Conservation (phyloP, 2,113 vertebrate genomes). For the Genyomyrus donnyi region DNA sequence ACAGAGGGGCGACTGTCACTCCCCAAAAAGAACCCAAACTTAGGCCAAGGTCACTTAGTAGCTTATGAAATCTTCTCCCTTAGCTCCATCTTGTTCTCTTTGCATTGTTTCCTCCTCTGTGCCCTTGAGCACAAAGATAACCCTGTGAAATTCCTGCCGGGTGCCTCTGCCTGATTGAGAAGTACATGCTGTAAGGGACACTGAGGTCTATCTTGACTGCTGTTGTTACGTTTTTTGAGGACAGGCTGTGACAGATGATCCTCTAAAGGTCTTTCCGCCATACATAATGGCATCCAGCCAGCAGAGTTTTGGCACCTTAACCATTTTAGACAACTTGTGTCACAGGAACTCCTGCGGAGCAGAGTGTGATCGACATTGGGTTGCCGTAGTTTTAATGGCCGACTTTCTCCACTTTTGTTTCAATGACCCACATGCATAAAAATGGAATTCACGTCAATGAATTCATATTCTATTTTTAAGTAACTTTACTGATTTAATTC, state of each 20-base stretch:
- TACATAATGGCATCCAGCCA: neutral
- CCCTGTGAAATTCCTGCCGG: conserved; percentile 54
- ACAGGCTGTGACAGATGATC: neutral
- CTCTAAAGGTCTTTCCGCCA: neutral
- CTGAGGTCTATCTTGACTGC: conserved; percentile 2
- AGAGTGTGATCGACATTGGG: neutral
- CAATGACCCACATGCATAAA: neutral
- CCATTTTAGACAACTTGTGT: neutral
- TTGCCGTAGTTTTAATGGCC: neutral
- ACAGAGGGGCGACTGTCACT: neutral
- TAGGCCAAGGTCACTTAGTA: conserved; percentile 42
- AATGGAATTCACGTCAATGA: neutral
- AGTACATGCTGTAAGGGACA: conserved; percentile 32
- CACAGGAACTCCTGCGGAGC: neutral
- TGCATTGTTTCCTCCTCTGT: conserved; percentile 39
- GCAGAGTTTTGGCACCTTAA: neutral
- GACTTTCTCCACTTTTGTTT: neutral
- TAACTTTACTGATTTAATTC: neutral
- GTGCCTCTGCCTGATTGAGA: conserved; percentile 41
- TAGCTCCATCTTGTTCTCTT: conserved; percentile 42
- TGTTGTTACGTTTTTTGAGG: neutral
- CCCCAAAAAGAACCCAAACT: conserved; percentile 16
- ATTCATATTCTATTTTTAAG: neutral
- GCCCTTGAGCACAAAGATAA: conserved; percentile 61
- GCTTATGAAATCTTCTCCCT: conserved; percentile 31